A percentile compares a stretch with the other conserved stretches of the same genome.
These are phyloP conservation scores for Pseudonaja textilis DNA, from an alignment of 2,113 vertebrate genomes.

Conservation along the genomic window DNA sequence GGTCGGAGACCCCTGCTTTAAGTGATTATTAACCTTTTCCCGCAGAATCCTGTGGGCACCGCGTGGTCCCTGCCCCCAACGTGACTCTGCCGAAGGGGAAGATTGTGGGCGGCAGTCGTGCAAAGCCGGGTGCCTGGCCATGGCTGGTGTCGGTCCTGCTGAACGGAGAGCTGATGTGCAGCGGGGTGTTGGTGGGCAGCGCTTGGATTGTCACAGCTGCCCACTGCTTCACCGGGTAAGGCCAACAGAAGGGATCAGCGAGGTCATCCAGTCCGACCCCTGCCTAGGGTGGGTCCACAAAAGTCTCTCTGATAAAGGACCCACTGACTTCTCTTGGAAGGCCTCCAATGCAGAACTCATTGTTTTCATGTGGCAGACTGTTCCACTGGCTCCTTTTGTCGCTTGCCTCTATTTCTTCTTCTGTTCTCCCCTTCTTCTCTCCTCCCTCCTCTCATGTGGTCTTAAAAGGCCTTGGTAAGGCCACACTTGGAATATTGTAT, in stretches of 20 bases:
- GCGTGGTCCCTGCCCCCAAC: constrained; percentile 59
- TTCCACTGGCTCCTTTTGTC: too few species aligned
- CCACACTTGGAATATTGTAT: too few species aligned
- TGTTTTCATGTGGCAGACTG: too few species aligned
- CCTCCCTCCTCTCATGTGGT: too few species aligned
- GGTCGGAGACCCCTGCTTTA: too few species aligned
- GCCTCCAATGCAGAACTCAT: too few species aligned
- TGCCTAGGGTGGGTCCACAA: not conserved
- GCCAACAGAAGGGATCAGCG: not conserved
- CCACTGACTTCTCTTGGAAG: not conserved
- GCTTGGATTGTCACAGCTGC: constrained; percentile 92
- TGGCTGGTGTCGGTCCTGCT: constrained; percentile 90
- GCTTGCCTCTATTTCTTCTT: too few species aligned
- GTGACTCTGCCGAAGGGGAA: constrained; percentile 71
- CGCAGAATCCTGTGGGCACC: constrained; percentile 79
- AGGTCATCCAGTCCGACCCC: not conserved
- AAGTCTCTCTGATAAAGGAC: too few species aligned
- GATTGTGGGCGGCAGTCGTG: constrained; percentile 84
- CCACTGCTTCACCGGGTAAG: constrained; percentile 91
- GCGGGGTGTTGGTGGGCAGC: constrained; percentile 86
- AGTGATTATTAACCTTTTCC: not conserved
- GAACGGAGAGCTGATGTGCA: constrained; percentile 88
- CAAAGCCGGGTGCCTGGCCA: constrained; percentile 85
- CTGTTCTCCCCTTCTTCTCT: too few species aligned
- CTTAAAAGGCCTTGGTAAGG: too few species aligned